Conservation (phyloP, 2,888 invertebrate genomes). For the Pachydiplax longipennis region DNA sequence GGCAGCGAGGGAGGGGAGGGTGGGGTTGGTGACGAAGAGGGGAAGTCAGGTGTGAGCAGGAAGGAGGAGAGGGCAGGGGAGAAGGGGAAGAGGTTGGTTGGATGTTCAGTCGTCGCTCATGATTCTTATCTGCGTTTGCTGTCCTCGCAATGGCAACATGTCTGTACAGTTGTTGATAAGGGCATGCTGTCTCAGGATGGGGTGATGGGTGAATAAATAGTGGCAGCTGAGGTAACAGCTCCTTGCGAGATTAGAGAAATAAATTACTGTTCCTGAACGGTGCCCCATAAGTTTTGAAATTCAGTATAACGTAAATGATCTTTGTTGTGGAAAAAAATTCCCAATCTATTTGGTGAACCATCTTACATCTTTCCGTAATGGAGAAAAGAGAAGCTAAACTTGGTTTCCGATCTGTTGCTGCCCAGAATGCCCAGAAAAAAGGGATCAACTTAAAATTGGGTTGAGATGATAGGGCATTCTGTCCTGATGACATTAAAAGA, state of each 20-base stretch:
- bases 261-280: neutral
- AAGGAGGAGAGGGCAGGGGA: slow-evolving; percentile 65
- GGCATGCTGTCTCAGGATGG: slow-evolving; percentile 29
- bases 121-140: slow-evolving; percentile 49
- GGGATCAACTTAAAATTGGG: slow-evolving; percentile 1
- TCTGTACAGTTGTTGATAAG: slow-evolving; percentile 11
- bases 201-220: neutral
- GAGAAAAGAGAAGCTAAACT: slow-evolving; percentile 24
- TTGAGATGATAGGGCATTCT: neutral
- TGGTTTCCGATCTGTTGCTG: neutral
- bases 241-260: neutral
- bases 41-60: slow-evolving; percentile 63
- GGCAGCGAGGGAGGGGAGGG: slow-evolving; percentile 60
- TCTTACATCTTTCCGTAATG: neutral
- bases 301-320: neutral
- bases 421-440: neutral
- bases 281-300: neutral
- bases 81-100: slow-evolving; percentile 66
- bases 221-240: neutral
- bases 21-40: slow-evolving; percentile 62
- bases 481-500: neutral
- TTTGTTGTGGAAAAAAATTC: slow-evolving; percentile 3
- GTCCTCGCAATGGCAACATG: slow-evolving; percentile 47
- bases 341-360: neutral
- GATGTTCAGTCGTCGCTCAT: slow-evolving; percentile 55